These are phyloP conservation scores for Pilophorus perplexus DNA, from an alignment of 2,888 invertebrate genomes.

Conservation along the genomic window DNA sequence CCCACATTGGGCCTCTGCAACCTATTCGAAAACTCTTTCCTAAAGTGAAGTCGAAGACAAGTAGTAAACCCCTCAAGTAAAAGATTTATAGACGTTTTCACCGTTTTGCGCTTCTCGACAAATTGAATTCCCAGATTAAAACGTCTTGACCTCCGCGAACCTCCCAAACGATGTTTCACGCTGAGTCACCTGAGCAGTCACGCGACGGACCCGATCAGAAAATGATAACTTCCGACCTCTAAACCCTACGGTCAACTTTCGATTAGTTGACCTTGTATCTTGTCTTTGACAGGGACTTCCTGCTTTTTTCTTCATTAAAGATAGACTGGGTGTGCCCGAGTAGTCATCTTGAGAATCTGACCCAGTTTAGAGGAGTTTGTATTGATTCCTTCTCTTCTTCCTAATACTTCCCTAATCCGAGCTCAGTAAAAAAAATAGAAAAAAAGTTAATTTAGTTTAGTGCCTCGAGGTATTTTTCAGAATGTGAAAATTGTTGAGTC, in stretches of 20 bases:
- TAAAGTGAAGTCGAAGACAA: no score
- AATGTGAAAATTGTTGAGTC: no score
- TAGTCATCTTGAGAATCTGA: constrained; percentile 1
- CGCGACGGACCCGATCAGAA: neutral
- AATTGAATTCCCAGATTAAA: no score
- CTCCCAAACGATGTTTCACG: neutral
- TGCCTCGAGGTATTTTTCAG: no score
- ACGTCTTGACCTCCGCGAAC: neutral
- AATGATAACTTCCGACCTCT: neutral
- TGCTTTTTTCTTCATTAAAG: neutral
- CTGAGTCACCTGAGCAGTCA: neutral
- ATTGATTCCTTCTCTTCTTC: neutral
- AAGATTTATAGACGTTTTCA: no score
- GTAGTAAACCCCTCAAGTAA: no score
- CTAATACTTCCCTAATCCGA: constrained; percentile 5
- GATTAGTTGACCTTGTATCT: constrained; percentile 8
- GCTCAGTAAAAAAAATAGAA: no score
- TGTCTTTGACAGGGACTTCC: neutral
- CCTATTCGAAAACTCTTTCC: no score
- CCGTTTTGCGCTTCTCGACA: no score
- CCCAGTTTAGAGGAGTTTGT: constrained; percentile 8
- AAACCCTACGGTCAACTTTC: neutral
- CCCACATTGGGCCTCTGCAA: no score
- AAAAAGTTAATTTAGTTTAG: no score
- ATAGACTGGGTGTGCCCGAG: constrained; percentile 11